Evolutionary conservation across 2,797 vertebrate genomes (phyloP).

Genomic region (Acanthornis magna): DNA sequence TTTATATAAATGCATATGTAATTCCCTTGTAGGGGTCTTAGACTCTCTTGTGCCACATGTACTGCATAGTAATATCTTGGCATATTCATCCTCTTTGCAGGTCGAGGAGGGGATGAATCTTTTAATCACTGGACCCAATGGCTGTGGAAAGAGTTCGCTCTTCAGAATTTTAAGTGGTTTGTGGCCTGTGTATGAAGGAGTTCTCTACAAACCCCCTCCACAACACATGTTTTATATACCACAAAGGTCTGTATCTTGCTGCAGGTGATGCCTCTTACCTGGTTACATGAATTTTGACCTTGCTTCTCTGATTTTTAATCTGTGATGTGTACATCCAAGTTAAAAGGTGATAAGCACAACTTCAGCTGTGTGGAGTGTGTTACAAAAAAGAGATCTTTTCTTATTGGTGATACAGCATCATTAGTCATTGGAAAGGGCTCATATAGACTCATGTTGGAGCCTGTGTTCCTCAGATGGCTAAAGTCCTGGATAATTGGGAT

Average conservation of each 20-base stretch:
- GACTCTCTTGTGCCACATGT: background rate
- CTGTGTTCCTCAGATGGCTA: background rate
- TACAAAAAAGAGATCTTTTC: background rate
- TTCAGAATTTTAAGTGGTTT: slow-evolving; percentile 94
- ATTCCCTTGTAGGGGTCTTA: background rate
- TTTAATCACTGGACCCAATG: slow-evolving; percentile 93
- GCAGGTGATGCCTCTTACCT: background rate
- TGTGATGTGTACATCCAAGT: background rate
- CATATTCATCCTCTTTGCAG: slow-evolving; percentile 69
- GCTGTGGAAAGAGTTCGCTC: slow-evolving; percentile 94
- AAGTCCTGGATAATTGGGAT: background rate
- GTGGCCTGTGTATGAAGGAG: slow-evolving; percentile 93
- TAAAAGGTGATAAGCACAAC: background rate
- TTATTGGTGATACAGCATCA: background rate
- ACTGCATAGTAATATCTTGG: background rate
- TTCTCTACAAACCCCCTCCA: slow-evolving; percentile 89
- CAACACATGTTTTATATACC: slow-evolving; percentile 97
- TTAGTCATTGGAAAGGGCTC: background rate
- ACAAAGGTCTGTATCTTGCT: slow-evolving; percentile 81
- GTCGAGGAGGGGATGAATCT: slow-evolving; percentile 93
- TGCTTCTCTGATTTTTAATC: background rate
- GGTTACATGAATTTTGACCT: background rate
- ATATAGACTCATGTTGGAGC: background rate
- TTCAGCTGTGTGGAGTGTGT: background rate
- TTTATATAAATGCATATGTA: background rate